phyloP scores from a whole-genome alignment of 2,888 invertebrate species.

The Thereva nobilitata region DNA sequence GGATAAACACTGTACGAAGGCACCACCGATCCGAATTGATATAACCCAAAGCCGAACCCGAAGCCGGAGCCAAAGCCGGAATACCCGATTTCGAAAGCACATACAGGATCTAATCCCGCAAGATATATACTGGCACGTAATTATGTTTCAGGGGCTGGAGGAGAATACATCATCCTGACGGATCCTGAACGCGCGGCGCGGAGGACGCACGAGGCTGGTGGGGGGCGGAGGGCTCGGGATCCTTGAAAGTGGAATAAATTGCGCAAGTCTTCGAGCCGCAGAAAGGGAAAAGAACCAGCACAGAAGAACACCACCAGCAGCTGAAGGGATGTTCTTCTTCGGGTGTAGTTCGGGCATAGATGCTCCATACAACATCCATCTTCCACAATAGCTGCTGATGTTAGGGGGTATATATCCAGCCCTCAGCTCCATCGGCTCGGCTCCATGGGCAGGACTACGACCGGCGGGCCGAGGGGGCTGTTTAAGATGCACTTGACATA shows the following conservation, averaged over 20 bases:
- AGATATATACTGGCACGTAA: constrained; percentile 33
- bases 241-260: constrained; percentile 22
- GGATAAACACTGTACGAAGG: constrained; percentile 10
- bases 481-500: constrained; percentile 32
- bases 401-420: constrained; percentile 1
- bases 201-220: constrained; percentile 4
- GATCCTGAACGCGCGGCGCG: background rate
- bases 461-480: constrained; percentile 1
- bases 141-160: constrained; percentile 25
- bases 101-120: constrained; percentile 27
- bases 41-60: constrained; percentile 3
- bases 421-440: background rate
- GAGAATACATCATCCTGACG: constrained; percentile 21
- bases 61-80: background rate
- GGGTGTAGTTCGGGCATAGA: too few relatives aligned
- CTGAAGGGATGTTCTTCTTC: background rate
- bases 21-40: constrained; percentile 25
- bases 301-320: background rate
- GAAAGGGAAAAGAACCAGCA: background rate
- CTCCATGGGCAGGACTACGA: background rate
- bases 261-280: constrained; percentile 14
- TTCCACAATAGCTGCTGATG: constrained; percentile 29
- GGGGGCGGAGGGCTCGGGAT: background rate
- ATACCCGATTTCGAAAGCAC: constrained; percentile 22
- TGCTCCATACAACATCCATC: too few relatives aligned